phyloP scores from a whole-genome alignment of 2,888 invertebrate species.

The Palloptera scutellata region DNA sequence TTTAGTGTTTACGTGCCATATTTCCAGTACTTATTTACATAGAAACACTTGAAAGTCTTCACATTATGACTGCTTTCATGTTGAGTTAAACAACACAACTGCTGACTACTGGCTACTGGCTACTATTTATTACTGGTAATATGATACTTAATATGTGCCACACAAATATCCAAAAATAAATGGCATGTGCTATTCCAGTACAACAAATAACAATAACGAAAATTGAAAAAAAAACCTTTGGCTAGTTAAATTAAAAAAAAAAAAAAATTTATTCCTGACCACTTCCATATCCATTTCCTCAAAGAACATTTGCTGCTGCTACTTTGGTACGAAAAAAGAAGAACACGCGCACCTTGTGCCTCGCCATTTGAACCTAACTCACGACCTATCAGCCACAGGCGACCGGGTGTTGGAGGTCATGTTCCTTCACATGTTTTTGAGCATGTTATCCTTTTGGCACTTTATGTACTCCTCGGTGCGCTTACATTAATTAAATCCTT shows the following conservation, averaged over 20 bases:
- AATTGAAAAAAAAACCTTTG: slow-evolving; percentile 16
- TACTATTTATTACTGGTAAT: slow-evolving; percentile 1
- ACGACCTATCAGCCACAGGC: slow-evolving; percentile 25
- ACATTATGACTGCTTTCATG: too few species aligned
- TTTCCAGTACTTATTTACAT: too few species aligned
- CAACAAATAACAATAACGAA: too few species aligned
- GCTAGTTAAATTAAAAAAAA: slow-evolving; percentile 36
- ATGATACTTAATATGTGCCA: neutral
- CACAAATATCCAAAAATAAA: slow-evolving; percentile 7
- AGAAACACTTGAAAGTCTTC: too few species aligned
- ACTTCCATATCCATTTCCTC: slow-evolving; percentile 25
- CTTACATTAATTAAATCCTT: neutral
- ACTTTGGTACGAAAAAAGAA: too few species aligned
- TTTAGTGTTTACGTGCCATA: too few species aligned
- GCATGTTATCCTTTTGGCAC: slow-evolving; percentile 41
- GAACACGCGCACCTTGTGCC: neutral
- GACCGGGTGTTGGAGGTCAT: slow-evolving; percentile 45
- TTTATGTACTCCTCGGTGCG: slow-evolving; percentile 2
- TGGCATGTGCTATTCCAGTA: slow-evolving; percentile 38
- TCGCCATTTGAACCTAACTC: slow-evolving; percentile 17
- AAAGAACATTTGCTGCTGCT: slow-evolving; percentile 31
- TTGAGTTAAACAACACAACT: neutral
- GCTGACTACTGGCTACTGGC: neutral
- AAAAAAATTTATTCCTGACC: slow-evolving; percentile 22
- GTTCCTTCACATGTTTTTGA: slow-evolving; percentile 37